Conservation (phyloP, 2,797 vertebrate species). For the Phaenicophaeus curvirostris region DNA sequence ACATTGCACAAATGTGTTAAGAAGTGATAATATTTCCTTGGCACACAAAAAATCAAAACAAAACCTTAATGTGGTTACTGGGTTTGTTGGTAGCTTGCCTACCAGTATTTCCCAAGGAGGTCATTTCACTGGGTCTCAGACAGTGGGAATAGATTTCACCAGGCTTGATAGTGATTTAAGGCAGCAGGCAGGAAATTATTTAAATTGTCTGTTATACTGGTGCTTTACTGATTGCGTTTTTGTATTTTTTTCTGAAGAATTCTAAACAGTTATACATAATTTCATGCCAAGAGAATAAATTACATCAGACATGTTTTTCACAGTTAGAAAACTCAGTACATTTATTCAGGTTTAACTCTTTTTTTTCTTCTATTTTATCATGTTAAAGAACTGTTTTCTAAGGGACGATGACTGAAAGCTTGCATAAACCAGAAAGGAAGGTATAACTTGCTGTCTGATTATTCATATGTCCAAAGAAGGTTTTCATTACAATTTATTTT, state of each 20-base stretch:
- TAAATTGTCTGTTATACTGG: slow-evolving; percentile 21
- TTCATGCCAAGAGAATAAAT: slow-evolving; percentile 36
- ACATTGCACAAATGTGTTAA: neutral
- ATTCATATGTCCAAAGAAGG: neutral
- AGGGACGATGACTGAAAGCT: neutral
- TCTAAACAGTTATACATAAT: slow-evolving; percentile 18
- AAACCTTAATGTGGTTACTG: slow-evolving; percentile 4
- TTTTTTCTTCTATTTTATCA: neutral
- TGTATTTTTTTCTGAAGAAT: slow-evolving; percentile 15
- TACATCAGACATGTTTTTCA: neutral
- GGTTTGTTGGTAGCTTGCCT: neutral
- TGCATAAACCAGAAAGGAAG: neutral
- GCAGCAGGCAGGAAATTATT: slow-evolving; percentile 30
- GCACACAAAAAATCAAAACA: neutral
- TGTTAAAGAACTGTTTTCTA: neutral
- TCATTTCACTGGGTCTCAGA: neutral
- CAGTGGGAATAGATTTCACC: slow-evolving; percentile 18
- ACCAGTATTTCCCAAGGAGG: slow-evolving; percentile 7
- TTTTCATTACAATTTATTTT: neutral
- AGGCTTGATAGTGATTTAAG: slow-evolving; percentile 46
- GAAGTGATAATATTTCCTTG: neutral
- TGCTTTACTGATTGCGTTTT: slow-evolving; percentile 37
- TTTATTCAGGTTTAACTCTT: neutral
- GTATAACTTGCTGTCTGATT: neutral
- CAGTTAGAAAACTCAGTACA: neutral